phyloP scores from a whole-genome alignment of 2,888 invertebrate genomes.

The Smittia aterrima region DNA sequence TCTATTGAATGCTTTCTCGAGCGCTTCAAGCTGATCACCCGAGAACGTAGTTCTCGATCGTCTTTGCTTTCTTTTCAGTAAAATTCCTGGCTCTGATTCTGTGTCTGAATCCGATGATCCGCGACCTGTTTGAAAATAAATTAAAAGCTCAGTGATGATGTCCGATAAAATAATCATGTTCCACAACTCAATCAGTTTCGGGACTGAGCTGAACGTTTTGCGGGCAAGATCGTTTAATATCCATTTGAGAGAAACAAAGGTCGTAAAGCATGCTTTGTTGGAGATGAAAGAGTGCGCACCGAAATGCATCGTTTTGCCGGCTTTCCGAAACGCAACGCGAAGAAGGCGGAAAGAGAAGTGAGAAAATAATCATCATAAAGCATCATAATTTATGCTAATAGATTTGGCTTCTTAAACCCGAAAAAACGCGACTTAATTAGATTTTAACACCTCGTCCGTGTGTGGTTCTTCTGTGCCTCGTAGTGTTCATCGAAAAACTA shows the following conservation, averaged over 20 bases:
- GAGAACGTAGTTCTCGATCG: slow-evolving; percentile 92
- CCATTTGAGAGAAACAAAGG: slow-evolving; percentile 18
- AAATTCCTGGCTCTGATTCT: slow-evolving; percentile 87
- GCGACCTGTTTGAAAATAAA: slow-evolving; percentile 19
- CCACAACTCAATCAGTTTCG: slow-evolving; percentile 12
- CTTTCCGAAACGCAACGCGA: neutral
- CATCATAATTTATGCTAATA: slow-evolving; percentile 40
- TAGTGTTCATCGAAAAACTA: neutral
- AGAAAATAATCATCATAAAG: slow-evolving; percentile 40
- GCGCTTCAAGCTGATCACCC: slow-evolving; percentile 85
- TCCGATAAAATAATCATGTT: neutral
- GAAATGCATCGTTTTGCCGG: slow-evolving; percentile 20
- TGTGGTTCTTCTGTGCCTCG: slow-evolving; percentile 11
- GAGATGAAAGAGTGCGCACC: slow-evolving; percentile 21
- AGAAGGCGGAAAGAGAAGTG: neutral
- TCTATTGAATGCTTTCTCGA: slow-evolving; percentile 87
- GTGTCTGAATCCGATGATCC: slow-evolving; percentile 62
- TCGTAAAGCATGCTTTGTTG: slow-evolving; percentile 12
- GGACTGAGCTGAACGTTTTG: neutral
- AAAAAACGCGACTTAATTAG: slow-evolving; percentile 37
- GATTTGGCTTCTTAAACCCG: slow-evolving; percentile 35
- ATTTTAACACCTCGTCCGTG: slow-evolving; percentile 36
- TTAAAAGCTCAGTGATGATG: neutral
- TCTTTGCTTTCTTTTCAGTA: slow-evolving; percentile 85
- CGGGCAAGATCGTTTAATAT: slow-evolving; percentile 22